phyloP scores from a whole-genome alignment of 1,140 invertebrate species.

The Microvelia longipes region DNA sequence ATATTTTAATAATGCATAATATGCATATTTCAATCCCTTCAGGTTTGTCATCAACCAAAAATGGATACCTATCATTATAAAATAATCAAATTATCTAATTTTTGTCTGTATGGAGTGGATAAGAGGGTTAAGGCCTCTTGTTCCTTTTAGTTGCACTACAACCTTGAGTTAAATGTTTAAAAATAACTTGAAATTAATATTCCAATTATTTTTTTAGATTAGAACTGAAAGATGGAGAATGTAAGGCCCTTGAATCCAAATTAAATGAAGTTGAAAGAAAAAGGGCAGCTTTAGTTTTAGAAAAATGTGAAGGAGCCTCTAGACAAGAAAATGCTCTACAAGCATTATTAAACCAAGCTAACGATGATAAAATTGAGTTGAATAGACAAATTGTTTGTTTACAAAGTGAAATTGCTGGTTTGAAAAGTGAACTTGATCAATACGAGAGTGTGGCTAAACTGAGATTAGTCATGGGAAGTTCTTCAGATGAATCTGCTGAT shows the following conservation, averaged over 20 bases:
- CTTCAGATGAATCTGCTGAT: not conserved
- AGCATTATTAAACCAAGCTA: not conserved
- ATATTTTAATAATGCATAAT: too few species aligned
- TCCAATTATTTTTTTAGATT: not conserved
- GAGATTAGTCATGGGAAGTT: not conserved
- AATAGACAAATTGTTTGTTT: not conserved
- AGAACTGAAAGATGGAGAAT: not conserved
- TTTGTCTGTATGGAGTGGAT: too few species aligned
- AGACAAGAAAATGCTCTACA: not conserved
- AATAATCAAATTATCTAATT: too few species aligned
- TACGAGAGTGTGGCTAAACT: not conserved
- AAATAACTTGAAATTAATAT: too few species aligned
- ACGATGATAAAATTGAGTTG: not conserved
- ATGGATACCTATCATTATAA: too few species aligned
- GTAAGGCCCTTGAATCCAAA: not conserved
- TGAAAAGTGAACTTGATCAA: not conserved
- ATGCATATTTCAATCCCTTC: too few species aligned
- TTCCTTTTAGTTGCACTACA: too few species aligned
- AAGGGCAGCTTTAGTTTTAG: conserved; percentile 1
- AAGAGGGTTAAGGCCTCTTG: too few species aligned
- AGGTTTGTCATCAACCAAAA: too few species aligned
- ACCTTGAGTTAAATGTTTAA: too few species aligned
- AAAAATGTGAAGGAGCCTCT: not conserved
- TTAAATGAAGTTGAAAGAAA: not conserved
- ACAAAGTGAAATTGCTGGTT: not conserved